Evolutionary conservation across 2,797 vertebrate species (phyloP), one percentile per base, ranked within the genome.

Genomic region (Oceanodroma leucorhoa): DNA sequence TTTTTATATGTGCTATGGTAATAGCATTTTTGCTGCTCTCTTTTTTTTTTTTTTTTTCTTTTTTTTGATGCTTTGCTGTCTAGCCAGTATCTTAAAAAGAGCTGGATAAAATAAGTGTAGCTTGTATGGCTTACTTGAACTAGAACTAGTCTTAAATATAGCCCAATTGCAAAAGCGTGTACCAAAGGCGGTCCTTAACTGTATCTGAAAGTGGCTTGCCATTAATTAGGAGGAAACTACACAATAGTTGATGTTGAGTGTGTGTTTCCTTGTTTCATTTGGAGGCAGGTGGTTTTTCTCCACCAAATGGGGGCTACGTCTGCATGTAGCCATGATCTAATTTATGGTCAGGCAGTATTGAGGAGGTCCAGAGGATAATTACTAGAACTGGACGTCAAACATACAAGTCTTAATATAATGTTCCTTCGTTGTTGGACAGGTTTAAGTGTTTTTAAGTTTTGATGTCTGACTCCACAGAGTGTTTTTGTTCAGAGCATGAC

Each of bases 291-390:
- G 91, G 14, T 5, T 96, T 71, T 85, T 75, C 30, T 93, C 75
- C 41, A 23, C 79, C 41, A 51, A 24, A 29, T 12, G 61, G 50
- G 75, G 92, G 32, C 36, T 11, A 2, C 60, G 40, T 80, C 34
- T 16, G 26, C 18, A 24, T 26, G 55, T 24, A 83, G 55, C 69
- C 18, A 2, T 21, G 50, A 38, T 58, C 24, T 89, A 9, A 91
- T 91, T 93, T 54, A 62, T 34, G 70, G 41, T 11, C 69, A 66
- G 69, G 15, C 62, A 11, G 40, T 20, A 8, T 1, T 34, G 45
- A 73, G 94, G 89, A 92, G 96, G 64, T 83, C 72, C 71, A 46
- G 79, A 50, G 43, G 71, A 75, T 91, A 82, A 90, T 91, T 27
- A 22, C 46, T 34, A 30, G 82, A 69, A 34, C 46, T 61, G 21